Evolutionary conservation across 2,113 vertebrate genomes (phyloP), one percentile per base, ranked within the genome.

Genomic region (Spheniscus mendiculus): DNA sequence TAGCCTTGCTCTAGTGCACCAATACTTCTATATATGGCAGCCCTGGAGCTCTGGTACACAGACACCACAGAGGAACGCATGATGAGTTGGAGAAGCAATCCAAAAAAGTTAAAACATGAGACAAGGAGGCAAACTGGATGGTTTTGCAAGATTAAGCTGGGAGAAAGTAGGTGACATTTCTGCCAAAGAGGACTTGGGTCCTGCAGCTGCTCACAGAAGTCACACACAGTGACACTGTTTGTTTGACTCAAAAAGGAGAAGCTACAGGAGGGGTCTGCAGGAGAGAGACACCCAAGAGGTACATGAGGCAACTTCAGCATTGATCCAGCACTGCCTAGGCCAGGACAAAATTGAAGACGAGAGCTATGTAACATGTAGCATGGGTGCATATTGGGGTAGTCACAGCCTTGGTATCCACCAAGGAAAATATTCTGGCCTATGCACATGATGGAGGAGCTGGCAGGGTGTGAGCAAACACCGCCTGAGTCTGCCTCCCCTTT

Each of bases 1-100:
- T 52, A 94, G 82, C 62, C 84, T 72, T 72, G 61, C 49, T 85
- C 44, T 84, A 85, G 73, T 4, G 2, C 89, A 85, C 81, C 87
- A 87, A 15, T 72, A 79, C 49, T 91, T 94, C 95, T 89, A 79
- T 95, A 89, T 61, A 85, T 72, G 95, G 91, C 84, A 97, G 81
- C 91, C 73, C 84, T 79, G 73, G 55, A 89, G 89, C 83, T 79
- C 81, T 94, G 93, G 52, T 71, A 58, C 63, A 62, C 77, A 87
- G 73, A 44, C 42, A 76, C 9, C 44, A 8, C 56, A 14, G 50
- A 90, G 65, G 38, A 95, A 25, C 55, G 21, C 70, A 47, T 9
- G 80, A 69, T 56, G 73, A 79, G 61, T 4, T 56, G 81, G 70
- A 85, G 65, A 84, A 80, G 40, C 84, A 83, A 52, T 63, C 56